A percentile compares a stretch with the other conserved stretches of the same genome.
Evolutionary conservation across 2,797 vertebrate species (phyloP).

Genomic region (Gobio occitaniae): DNA sequence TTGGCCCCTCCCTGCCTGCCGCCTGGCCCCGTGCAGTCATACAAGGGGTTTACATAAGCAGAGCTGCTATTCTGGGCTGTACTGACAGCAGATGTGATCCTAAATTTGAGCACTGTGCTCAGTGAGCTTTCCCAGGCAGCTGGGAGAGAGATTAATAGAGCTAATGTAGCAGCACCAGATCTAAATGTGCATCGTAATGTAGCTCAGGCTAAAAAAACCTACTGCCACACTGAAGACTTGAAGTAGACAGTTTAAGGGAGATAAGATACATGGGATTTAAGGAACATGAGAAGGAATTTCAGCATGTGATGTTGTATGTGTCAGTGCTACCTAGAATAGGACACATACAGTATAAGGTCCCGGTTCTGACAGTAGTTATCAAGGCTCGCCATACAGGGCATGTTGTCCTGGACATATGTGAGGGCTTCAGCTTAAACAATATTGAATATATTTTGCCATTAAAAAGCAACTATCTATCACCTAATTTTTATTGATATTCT

Average conservation of each 20-base stretch:
- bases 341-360: slow-evolving; percentile 15
- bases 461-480: no score
- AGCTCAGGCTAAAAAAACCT: slow-evolving; percentile 54
- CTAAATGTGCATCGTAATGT: slow-evolving; percentile 61
- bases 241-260: slow-evolving; percentile 46
- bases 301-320: slow-evolving; percentile 6
- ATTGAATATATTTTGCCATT: neutral
- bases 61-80: slow-evolving; percentile 69
- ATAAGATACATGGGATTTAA: slow-evolving; percentile 29
- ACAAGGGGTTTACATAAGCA: slow-evolving; percentile 71
- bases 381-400: neutral
- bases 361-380: slow-evolving; percentile 25
- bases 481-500: no score
- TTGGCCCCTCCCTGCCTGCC: slow-evolving; percentile 18
- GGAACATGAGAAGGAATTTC: slow-evolving; percentile 30
- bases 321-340: slow-evolving; percentile 17
- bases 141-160: slow-evolving; percentile 67
- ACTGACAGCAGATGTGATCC: slow-evolving; percentile 69
- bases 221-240: slow-evolving; percentile 62
- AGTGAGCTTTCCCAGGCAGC: slow-evolving; percentile 68
- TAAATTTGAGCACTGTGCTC: slow-evolving; percentile 72
- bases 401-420: neutral
- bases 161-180: slow-evolving; percentile 60
- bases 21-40: slow-evolving; percentile 54
- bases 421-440: neutral